Evolutionary conservation across 1,140 invertebrate species (phyloP).

Genomic region (Saccostrea echinata): DNA sequence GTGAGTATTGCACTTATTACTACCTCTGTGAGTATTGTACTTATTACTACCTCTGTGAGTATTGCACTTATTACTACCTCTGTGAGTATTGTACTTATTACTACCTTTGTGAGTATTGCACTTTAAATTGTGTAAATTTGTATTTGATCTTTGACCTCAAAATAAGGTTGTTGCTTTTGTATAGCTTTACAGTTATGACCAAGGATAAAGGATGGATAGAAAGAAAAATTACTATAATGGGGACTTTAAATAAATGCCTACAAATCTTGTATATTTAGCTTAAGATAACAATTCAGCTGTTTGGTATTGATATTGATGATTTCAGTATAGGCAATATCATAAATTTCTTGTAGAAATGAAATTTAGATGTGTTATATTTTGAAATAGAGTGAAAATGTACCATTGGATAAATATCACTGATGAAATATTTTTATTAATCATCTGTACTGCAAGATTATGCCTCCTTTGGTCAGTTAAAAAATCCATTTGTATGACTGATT

Average conservation of each 20-base stretch:
- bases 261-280: too few species aligned
- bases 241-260: too few species aligned
- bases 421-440: neutral
- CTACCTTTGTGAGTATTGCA: constrained; percentile 85
- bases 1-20: constrained; percentile 88
- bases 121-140: too few species aligned
- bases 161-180: too few species aligned
- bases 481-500: neutral
- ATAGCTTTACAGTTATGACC: too few species aligned
- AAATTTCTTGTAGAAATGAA: neutral
- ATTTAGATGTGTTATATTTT: neutral
- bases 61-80: constrained; percentile 86
- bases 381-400: neutral
- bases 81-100: constrained; percentile 87
- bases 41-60: constrained; percentile 90
- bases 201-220: too few species aligned
- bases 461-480: neutral
- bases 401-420: neutral
- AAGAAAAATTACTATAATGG: too few species aligned
- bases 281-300: neutral
- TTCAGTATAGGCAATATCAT: neutral
- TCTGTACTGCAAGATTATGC: neutral
- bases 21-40: constrained; percentile 84
- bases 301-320: neutral
- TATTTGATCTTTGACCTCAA: too few species aligned